A percentile compares a stretch with the other conserved stretches of the same genome.
Conservation (phyloP, 2,797 vertebrate species). For the Australoheros facetus region DNA sequence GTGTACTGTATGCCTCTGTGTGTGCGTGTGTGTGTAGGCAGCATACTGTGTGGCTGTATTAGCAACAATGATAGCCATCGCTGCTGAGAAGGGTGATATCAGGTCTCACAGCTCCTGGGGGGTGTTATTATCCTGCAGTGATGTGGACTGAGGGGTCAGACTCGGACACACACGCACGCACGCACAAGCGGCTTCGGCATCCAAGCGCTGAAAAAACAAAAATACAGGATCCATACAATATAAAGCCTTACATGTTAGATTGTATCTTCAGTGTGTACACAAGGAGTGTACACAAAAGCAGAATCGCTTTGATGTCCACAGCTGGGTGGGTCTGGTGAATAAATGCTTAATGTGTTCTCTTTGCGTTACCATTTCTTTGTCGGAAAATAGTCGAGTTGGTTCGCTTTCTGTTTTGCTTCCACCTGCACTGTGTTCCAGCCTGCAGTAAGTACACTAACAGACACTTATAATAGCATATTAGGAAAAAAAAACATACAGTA, state of each 20-base stretch:
- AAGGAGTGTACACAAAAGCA: neutral
- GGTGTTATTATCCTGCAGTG: conserved; percentile 47
- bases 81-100: conserved; percentile 34
- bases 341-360: no score
- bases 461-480: neutral
- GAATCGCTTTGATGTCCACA: neutral
- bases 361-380: neutral
- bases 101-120: conserved; percentile 22
- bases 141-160: conserved; percentile 45
- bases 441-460: neutral
- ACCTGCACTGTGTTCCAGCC: neutral
- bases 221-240: neutral
- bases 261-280: neutral
- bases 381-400: neutral
- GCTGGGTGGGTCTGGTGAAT: no score
- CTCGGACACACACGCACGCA: neutral
- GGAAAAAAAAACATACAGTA: no score
- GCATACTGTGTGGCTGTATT: conserved; percentile 36
- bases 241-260: neutral
- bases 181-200: neutral
- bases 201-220: neutral
- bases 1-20: conserved; percentile 4
- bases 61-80: conserved; percentile 59
- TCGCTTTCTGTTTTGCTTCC: neutral
- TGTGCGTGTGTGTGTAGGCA: conserved; percentile 19